Percentiles rank a stretch among this genome's conserved stretches.
phyloP scores from a whole-genome alignment of 2,797 vertebrate genomes.

The Gymnocypris eckloni region DNA sequence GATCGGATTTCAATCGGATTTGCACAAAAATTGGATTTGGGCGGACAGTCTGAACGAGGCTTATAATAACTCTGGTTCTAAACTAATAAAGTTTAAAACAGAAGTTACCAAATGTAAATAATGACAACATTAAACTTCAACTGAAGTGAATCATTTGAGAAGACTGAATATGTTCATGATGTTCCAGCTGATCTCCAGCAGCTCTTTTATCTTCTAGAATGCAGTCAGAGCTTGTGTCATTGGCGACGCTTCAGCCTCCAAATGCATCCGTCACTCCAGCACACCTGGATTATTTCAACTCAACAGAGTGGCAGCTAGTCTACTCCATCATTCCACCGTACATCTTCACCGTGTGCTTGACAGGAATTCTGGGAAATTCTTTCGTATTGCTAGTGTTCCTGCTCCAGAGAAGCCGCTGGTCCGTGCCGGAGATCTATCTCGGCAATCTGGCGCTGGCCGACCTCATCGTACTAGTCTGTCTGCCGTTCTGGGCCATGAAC shows the following conservation, averaged over 20 bases:
- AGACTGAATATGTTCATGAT: not conserved
- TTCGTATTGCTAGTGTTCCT: conserved; percentile 85
- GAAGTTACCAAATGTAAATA: not conserved
- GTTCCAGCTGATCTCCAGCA: conserved; percentile 3
- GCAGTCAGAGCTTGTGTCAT: conserved; percentile 48
- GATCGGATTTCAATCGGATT: no score
- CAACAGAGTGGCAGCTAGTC: conserved; percentile 73
- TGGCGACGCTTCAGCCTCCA: conserved; percentile 47
- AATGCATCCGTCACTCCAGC: conserved; percentile 60
- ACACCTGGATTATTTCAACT: conserved; percentile 39
- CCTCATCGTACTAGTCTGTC: conserved; percentile 79
- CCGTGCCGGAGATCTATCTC: conserved; percentile 90
- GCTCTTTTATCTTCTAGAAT: conserved; percentile 57
- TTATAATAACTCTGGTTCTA: not conserved
- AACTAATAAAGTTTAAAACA: not conserved
- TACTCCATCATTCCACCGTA: conserved; percentile 72
- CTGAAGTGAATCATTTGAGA: not conserved
- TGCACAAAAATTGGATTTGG: no score
- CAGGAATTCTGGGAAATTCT: conserved; percentile 82
- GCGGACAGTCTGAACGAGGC: no score
- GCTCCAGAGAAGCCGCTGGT: conserved; percentile 81
- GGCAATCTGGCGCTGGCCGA: conserved; percentile 88
- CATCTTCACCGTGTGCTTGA: conserved; percentile 71
- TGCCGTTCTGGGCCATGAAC: conserved; percentile 92
- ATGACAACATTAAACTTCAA: not conserved